These are phyloP conservation scores for Archips crataeganus DNA, from an alignment of 2,888 invertebrate genomes.

Conservation along the genomic window DNA sequence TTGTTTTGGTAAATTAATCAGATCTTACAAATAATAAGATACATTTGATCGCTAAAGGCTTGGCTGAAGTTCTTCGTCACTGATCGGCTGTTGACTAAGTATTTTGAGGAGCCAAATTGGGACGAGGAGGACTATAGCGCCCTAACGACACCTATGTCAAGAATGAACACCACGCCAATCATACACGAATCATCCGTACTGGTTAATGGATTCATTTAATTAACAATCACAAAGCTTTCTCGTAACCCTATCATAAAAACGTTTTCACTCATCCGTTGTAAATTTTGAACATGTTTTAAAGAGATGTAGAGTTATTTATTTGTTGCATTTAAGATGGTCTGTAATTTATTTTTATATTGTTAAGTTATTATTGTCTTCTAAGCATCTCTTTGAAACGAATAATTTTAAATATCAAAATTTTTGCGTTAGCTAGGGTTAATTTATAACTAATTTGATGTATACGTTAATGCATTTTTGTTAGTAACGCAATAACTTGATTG, in stretches of 20 bases:
- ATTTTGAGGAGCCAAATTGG: slow-evolving; percentile 81
- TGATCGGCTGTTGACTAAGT: slow-evolving; percentile 81
- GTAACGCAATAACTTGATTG: slow-evolving; percentile 54
- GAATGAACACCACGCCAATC: slow-evolving; percentile 67
- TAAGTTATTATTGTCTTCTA: slow-evolving; percentile 29
- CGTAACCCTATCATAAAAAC: slow-evolving; percentile 55
- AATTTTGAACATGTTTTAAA: slow-evolving; percentile 63
- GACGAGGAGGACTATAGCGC: slow-evolving; percentile 71
- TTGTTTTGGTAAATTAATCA: slow-evolving; percentile 7
- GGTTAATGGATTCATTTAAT: slow-evolving; percentile 83
- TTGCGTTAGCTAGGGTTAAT: slow-evolving; percentile 50
- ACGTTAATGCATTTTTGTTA: slow-evolving; percentile 37
- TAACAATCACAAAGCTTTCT: slow-evolving; percentile 46
- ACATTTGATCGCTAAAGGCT: slow-evolving; percentile 82
- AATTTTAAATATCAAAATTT: slow-evolving; percentile 52
- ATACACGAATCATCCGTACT: slow-evolving; percentile 76
- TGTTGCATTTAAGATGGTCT: slow-evolving; percentile 43
- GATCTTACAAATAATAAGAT: slow-evolving; percentile 53
- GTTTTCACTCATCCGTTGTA: slow-evolving; percentile 63
- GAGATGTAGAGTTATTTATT: slow-evolving; percentile 56
- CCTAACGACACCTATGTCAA: slow-evolving; percentile 71
- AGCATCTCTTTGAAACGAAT: slow-evolving; percentile 65
- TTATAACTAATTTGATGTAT: slow-evolving; percentile 2
- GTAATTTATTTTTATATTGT: slow-evolving; percentile 39
- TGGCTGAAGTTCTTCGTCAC: slow-evolving; percentile 86